These are phyloP conservation scores for Spheniscus mendiculus DNA, from an alignment of 2,113 vertebrate genomes.

Conservation along the genomic window DNA sequence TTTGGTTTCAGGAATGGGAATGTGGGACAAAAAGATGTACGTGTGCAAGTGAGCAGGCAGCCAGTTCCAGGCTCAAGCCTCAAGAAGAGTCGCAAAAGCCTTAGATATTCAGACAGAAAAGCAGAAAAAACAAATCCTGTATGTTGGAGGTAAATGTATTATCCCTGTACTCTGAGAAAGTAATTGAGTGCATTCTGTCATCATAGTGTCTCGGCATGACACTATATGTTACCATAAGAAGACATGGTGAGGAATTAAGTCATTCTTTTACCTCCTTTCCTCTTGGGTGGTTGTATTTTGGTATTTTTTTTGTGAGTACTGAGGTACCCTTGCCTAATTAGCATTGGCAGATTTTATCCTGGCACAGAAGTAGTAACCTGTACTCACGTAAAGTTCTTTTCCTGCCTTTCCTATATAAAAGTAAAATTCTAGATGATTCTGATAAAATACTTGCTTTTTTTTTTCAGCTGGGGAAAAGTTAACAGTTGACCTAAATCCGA, in stretches of 20 bases:
- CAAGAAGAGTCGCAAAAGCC: not conserved
- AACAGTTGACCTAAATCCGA: not conserved
- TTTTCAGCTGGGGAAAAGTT: not conserved
- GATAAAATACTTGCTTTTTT: not conserved
- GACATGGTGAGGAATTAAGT: not conserved
- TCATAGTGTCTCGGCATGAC: not conserved
- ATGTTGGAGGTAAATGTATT: not conserved
- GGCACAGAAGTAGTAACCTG: not conserved
- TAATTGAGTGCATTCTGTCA: not conserved
- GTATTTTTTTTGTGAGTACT: not conserved
- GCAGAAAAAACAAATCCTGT: not conserved
- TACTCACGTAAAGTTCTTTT: not conserved
- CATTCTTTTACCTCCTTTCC: not conserved
- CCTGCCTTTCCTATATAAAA: not conserved
- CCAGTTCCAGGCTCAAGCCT: not conserved
- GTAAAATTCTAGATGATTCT: not conserved
- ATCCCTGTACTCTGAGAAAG: not conserved
- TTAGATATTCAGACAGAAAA: not conserved
- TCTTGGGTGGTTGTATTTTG: not conserved
- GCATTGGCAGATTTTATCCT: not conserved
- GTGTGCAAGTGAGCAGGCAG: not conserved
- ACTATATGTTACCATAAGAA: not conserved
- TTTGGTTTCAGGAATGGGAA: not conserved
- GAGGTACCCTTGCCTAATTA: not conserved
- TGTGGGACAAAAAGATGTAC: rapidly evolving